Base-by-base conservation (phyloP, 1,140 invertebrate genomes). In the Augochlora pura region DNA sequence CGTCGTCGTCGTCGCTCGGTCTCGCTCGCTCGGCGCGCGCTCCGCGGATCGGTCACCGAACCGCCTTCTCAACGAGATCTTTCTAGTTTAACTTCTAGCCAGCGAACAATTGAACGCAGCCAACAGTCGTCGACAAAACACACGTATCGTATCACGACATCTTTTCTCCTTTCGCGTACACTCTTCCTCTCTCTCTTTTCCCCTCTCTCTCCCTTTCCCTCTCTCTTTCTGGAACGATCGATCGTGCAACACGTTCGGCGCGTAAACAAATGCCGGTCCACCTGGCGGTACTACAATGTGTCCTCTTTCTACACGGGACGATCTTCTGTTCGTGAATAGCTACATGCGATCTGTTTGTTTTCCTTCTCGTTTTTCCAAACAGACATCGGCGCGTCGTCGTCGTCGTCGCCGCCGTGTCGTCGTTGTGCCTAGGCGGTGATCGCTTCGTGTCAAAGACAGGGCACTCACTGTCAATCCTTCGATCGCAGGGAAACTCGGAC, bases 21-120 rank as follows among this genome's bases (percentile, higher is more conserved):
- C 54, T 57, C 54, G 7, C n/a, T 57, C 67, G 42, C 57, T n/a
- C 57, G 39, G 7, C 23, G 32, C 62, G 32, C 62, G 27, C 62
- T 23, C 62, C 27, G 66, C 52, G 66, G 77, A 74, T 74, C 76
- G 81, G 82, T 87, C 86, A 82, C 81, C 86, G 87, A 87, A 86
- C 87, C 80, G 81, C 66, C 71, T 57, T 57, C 54, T 6, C 54
- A 77, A 80, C 77, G 74, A 80, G 76, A 77, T 63, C 59, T 46
- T n/a, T 57, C 18, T n/a, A n/a, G 18, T 57, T 57, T 57, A 57
- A 6, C 9, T 9, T 57, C 5, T 57, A 6, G 54, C n/a, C 6
- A 57, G 7, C n/a, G 21, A 38, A 1, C 23, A 68, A 59, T 60
- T 69, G 16, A 67, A 68, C 25, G 21, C 6, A 14, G 25, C 65